phyloP scores from a whole-genome alignment of 1,140 invertebrate species.

The Goniozus legneri region DNA sequence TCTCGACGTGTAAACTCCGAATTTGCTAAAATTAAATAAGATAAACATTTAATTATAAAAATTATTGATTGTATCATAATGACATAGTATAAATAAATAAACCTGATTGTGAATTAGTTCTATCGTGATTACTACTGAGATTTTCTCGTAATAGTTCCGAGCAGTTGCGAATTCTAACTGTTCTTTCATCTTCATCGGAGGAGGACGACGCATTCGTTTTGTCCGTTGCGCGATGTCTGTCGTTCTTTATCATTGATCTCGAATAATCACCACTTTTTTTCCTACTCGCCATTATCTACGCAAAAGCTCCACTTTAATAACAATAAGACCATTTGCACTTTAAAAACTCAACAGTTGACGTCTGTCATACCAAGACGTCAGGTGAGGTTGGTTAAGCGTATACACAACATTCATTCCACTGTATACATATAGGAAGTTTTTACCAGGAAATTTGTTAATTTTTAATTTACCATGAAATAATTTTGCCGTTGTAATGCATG shows the following conservation, averaged over 20 bases:
- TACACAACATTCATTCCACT: no score
- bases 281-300: conserved; percentile 21
- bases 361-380: conserved; percentile 16
- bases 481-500: no score
- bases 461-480: no score
- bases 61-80: no score
- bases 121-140: conserved; percentile 3
- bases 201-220: conserved; percentile 9
- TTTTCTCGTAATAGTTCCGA: conserved; percentile 6
- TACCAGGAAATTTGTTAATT: no score
- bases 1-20: conserved; percentile 61
- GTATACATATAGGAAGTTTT: no score
- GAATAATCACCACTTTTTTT: conserved; percentile 15
- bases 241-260: conserved; percentile 8
- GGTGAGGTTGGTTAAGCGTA: conserved; percentile 12
- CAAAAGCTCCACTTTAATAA: conserved; percentile 14
- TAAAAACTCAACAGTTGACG: conserved; percentile 17
- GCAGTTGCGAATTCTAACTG: not conserved
- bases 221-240: not conserved
- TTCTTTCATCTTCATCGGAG: conserved; percentile 16
- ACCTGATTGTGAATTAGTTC: conserved; percentile 18
- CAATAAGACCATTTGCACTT: conserved; percentile 19
- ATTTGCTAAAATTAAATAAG: no score
- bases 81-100: no score
- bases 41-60: no score